Conservation (phyloP, 2,113 vertebrate species). For the Martes martes region DNA sequence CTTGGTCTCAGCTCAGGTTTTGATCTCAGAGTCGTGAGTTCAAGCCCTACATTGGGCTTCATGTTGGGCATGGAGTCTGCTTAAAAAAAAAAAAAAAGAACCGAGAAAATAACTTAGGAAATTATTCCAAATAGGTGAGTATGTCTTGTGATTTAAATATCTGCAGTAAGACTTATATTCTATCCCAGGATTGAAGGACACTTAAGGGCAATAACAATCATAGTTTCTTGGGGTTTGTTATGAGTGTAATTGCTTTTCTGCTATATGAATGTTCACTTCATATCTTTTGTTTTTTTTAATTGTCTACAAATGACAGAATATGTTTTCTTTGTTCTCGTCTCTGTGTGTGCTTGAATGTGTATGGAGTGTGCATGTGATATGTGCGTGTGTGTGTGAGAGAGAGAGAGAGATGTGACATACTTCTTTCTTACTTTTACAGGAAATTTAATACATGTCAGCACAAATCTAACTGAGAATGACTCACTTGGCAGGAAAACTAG, state of each 20-base stretch:
- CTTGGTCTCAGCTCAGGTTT: background rate
- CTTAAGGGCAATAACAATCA: background rate
- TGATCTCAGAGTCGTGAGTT: background rate
- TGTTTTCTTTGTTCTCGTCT: background rate
- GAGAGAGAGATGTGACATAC: background rate
- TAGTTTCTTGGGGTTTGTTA: background rate
- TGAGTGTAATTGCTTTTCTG: background rate
- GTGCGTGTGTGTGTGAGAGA: background rate
- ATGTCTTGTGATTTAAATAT: background rate
- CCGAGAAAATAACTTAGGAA: background rate
- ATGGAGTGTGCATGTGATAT: background rate
- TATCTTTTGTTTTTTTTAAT: background rate
- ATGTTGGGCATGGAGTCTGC: background rate
- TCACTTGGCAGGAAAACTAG: slow-evolving; percentile 48
- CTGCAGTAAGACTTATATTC: background rate
- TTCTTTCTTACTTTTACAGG: slow-evolving; percentile 41
- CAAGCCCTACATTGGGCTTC: background rate
- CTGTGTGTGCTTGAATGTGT: background rate
- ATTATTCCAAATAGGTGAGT: background rate
- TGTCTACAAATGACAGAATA: background rate
- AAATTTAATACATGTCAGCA: slow-evolving; percentile 49
- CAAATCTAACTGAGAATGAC: slow-evolving; percentile 40
- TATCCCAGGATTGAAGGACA: background rate
- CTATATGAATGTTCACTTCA: background rate
- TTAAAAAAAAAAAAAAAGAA: background rate